phyloP scores from a whole-genome alignment of 2,888 invertebrate species.

The Creontiades dilutus region DNA sequence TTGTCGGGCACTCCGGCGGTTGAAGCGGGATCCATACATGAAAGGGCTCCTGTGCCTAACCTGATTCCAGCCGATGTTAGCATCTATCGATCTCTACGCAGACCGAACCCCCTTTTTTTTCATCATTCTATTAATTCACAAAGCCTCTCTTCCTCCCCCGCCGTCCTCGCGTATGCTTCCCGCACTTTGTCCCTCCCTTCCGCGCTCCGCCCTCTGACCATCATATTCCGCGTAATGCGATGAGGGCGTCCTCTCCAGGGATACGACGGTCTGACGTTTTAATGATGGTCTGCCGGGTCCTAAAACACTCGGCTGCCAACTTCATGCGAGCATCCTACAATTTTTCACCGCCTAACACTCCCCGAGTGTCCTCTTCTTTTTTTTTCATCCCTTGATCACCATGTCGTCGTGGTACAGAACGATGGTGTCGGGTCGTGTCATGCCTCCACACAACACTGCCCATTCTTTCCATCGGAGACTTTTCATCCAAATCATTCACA shows the following conservation, averaged over 20 bases:
- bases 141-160: slow-evolving; percentile 46
- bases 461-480: slow-evolving; percentile 15
- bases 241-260: slow-evolving; percentile 62
- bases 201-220: neutral
- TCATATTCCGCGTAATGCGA: slow-evolving; percentile 58
- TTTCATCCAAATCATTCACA: neutral
- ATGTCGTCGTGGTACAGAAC: slow-evolving; percentile 33
- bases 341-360: slow-evolving; percentile 58
- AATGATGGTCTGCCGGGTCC: slow-evolving; percentile 56
- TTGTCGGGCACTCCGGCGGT: slow-evolving; percentile 51
- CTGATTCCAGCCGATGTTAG: slow-evolving; percentile 63
- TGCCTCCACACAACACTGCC: neutral
- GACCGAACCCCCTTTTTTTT: slow-evolving; percentile 65
- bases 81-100: slow-evolving; percentile 66
- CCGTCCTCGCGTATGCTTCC: neutral
- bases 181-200: slow-evolving; percentile 36
- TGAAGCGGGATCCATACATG: slow-evolving; percentile 58
- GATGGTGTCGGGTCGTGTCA: slow-evolving; percentile 20
- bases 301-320: slow-evolving; percentile 67
- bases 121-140: slow-evolving; percentile 69
- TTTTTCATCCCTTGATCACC: slow-evolving; percentile 42
- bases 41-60: slow-evolving; percentile 59
- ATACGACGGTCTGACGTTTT: slow-evolving; percentile 60
- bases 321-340: slow-evolving; percentile 59
- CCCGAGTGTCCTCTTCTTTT: slow-evolving; percentile 3